phyloP scores from a whole-genome alignment of 2,797 vertebrate genomes.

The Spinibarbus caldwelli region DNA sequence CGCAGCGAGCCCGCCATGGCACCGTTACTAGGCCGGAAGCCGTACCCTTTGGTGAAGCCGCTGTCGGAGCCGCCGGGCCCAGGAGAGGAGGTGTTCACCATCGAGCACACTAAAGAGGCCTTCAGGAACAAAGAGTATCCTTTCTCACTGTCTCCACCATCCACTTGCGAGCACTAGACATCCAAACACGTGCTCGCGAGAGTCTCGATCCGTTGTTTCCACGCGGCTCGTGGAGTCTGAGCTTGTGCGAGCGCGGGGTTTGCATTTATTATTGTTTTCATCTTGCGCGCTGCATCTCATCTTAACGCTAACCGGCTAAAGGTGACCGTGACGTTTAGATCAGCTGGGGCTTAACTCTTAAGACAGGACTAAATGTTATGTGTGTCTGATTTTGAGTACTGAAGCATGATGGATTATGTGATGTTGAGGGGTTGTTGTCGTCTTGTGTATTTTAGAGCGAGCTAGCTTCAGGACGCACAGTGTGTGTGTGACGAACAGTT shows the following conservation, averaged over 20 bases:
- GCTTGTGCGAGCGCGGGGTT: not conserved
- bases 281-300: slow-evolving; percentile 4
- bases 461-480: slow-evolving; percentile 9
- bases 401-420: not conserved
- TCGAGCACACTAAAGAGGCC: slow-evolving; percentile 95
- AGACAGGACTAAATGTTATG: not conserved
- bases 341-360: not conserved
- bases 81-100: slow-evolving; percentile 84
- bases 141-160: slow-evolving; percentile 52
- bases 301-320: slow-evolving; percentile 30
- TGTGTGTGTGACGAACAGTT: slow-evolving; percentile 24
- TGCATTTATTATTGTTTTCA: slow-evolving; percentile 23
- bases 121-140: slow-evolving; percentile 99
- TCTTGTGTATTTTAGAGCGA: not conserved
- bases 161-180: not conserved
- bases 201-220: not conserved
- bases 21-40: slow-evolving; percentile 95
- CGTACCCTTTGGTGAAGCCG: slow-evolving; percentile 91
- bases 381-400: not conserved
- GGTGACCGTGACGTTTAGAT: slow-evolving; percentile 12
- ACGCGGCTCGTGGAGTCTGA: not conserved
- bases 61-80: slow-evolving; percentile 83
- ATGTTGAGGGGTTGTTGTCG: not conserved
- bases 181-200: not conserved
- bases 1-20: slow-evolving; percentile 79